phyloP scores from a whole-genome alignment of 2,113 vertebrate species.

The Carassius carassius region DNA sequence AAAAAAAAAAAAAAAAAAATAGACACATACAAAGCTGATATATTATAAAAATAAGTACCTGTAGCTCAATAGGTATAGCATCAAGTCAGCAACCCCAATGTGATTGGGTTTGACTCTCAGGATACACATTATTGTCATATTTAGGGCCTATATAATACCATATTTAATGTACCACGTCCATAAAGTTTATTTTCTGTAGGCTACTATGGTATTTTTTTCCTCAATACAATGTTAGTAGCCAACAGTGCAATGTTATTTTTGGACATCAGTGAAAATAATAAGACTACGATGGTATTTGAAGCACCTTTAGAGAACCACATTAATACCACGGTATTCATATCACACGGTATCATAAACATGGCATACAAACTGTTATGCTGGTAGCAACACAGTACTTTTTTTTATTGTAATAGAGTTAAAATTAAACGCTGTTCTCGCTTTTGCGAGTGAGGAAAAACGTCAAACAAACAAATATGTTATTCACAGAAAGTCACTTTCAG shows the following conservation, averaged over 20 bases:
- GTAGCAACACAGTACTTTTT: not conserved
- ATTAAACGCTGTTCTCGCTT: not conserved
- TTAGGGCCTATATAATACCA: not conserved
- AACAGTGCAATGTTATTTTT: not conserved
- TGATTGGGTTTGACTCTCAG: not conserved
- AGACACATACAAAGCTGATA: not conserved
- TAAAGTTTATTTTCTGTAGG: not conserved
- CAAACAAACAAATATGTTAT: not conserved
- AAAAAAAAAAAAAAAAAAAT: not conserved
- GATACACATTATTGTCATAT: not conserved
- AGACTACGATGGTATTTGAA: not conserved
- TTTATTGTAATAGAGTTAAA: not conserved
- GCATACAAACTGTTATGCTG: not conserved
- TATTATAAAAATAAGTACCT: not conserved
- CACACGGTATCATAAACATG: not conserved
- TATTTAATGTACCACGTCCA: not conserved
- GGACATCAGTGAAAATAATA: not conserved
- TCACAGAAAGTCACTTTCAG: slow-evolving; percentile 18
- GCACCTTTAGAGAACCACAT: not conserved
- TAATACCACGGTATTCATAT: not conserved
- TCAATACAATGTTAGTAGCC: not conserved
- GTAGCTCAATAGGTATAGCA: not conserved
- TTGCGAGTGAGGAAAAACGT: not conserved
- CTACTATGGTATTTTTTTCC: not conserved
- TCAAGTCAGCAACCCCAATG: not conserved